Conservation (phyloP, 2,888 invertebrate genomes). For the Strigamia transsilvanica region DNA sequence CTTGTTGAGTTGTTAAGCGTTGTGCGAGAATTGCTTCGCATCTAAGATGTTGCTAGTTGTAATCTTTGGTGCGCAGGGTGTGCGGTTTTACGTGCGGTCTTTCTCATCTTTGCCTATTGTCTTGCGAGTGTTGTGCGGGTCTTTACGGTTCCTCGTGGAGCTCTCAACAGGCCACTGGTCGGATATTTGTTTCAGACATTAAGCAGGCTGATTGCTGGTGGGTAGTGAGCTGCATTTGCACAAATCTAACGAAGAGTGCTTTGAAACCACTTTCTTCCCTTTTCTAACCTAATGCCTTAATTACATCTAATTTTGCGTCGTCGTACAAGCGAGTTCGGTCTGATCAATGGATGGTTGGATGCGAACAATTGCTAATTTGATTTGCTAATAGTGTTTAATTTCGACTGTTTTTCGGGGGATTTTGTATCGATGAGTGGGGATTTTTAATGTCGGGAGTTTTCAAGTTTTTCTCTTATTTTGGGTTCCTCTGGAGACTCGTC, state of each 20-base stretch:
- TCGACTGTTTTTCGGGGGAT: too few species aligned
- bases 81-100: slow-evolving; percentile 30
- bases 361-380: not conserved
- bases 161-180: slow-evolving; percentile 44
- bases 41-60: not conserved
- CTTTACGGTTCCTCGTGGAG: slow-evolving; percentile 37
- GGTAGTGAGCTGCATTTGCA: slow-evolving; percentile 15
- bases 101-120: slow-evolving; percentile 14
- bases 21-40: not conserved
- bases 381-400: not conserved
- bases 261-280: slow-evolving; percentile 23
- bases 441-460: not conserved
- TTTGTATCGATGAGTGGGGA: not conserved
- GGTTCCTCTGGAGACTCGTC: not conserved
- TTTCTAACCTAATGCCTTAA: slow-evolving; percentile 5
- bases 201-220: slow-evolving; percentile 25
- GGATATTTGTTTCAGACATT: slow-evolving; percentile 45
- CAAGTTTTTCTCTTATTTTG: not conserved
- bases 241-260: slow-evolving; percentile 19
- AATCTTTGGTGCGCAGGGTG: slow-evolving; percentile 2
- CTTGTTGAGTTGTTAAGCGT: slow-evolving; percentile 32
- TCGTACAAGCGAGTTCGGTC: not conserved
- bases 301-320: not conserved
- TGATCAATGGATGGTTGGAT: not conserved
- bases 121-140: slow-evolving; percentile 7